Evolutionary conservation across 2,113 vertebrate genomes (phyloP).

Genomic region (Dermatemys mawii): DNA sequence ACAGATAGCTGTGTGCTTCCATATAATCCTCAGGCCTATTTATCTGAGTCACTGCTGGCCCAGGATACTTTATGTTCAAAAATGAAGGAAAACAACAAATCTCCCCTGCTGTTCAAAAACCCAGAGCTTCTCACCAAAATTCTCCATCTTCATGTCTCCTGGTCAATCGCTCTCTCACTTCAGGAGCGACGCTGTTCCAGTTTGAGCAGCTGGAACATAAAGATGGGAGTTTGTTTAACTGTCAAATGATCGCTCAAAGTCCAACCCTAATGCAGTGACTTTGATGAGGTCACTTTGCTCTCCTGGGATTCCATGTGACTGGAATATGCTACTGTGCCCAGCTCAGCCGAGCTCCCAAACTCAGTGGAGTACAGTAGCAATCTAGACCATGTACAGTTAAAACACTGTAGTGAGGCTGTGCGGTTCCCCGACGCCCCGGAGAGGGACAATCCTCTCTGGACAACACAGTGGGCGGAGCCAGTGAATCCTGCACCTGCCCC

Average conservation of each 20-base stretch:
- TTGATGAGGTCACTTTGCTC: neutral
- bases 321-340: neutral
- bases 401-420: too few species aligned
- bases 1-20: neutral
- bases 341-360: neutral
- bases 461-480: too few species aligned
- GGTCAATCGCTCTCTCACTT: conserved; percentile 79
- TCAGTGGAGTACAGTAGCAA: neutral
- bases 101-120: neutral
- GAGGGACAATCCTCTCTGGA: too few species aligned
- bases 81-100: neutral
- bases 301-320: rapidly evolving
- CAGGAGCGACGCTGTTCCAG: conserved; percentile 85
- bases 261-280: neutral
- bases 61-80: neutral
- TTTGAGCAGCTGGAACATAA: conserved; percentile 83
- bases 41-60: neutral
- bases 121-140: conserved; percentile 83
- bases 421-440: too few species aligned
- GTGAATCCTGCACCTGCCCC: too few species aligned
- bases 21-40: neutral
- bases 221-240: neutral
- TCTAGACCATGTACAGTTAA: neutral
- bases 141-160: conserved; percentile 89
- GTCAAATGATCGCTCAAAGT: neutral